Evolutionary conservation across 2,888 invertebrate species (phyloP).

Genomic region (Caenorhabditis panamensis): DNA sequence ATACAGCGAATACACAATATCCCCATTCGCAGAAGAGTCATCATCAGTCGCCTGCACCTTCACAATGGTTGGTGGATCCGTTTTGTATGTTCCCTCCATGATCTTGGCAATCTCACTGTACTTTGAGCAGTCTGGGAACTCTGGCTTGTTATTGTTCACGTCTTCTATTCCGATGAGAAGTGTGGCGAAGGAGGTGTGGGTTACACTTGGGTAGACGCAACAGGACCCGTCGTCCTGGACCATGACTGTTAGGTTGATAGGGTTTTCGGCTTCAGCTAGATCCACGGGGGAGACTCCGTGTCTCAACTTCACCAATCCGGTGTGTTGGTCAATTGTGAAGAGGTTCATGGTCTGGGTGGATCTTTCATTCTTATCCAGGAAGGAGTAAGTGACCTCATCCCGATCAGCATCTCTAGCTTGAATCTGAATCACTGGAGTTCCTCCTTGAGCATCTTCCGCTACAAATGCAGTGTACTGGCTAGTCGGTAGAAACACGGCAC

Average conservation of each 20-base stretch:
- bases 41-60: constrained; percentile 84
- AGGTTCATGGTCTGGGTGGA: constrained; percentile 64
- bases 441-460: constrained; percentile 81
- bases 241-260: constrained; percentile 89
- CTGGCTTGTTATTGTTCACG: constrained; percentile 83
- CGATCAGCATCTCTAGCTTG: constrained; percentile 78
- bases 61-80: constrained; percentile 87
- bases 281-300: constrained; percentile 80
- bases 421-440: constrained; percentile 78
- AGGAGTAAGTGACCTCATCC: constrained; percentile 76
- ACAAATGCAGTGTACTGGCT: constrained; percentile 77
- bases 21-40: constrained; percentile 80
- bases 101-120: constrained; percentile 86
- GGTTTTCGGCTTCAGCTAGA: constrained; percentile 68
- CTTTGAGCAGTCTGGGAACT: constrained; percentile 87
- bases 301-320: constrained; percentile 81
- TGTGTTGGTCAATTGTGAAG: constrained; percentile 79
- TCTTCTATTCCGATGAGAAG: constrained; percentile 82
- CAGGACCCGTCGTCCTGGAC: constrained; percentile 98
- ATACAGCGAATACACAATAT: constrained; percentile 80
- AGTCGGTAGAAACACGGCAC: constrained; percentile 78
- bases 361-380: constrained; percentile 66
- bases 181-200: constrained; percentile 72
- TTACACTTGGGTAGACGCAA: constrained; percentile 84
- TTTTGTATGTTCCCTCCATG: constrained; percentile 88